phyloP scores from a whole-genome alignment of 2,113 vertebrate genomes.

The Bothrops jararaca region DNA sequence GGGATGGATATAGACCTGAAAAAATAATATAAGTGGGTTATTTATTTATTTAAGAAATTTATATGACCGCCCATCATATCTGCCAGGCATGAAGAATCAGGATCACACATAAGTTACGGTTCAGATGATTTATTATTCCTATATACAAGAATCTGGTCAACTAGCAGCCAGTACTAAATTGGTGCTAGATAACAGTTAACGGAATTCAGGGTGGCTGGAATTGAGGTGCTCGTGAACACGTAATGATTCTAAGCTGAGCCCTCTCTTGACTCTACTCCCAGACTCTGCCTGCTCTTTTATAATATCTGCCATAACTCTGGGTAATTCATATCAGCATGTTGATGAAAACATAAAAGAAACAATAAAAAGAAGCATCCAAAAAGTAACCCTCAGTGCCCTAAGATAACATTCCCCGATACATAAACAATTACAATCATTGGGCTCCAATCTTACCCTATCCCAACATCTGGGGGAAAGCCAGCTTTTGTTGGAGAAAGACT shows the following conservation, averaged over 20 bases:
- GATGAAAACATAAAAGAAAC: background rate
- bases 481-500: background rate
- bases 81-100: background rate
- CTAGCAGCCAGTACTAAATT: background rate
- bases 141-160: background rate
- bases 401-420: background rate
- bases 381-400: background rate
- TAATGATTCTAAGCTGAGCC: background rate
- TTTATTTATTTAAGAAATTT: background rate
- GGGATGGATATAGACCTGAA: background rate
- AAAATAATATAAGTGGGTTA: background rate
- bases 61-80: background rate
- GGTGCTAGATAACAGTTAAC: background rate
- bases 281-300: background rate
- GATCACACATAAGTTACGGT: background rate
- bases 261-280: background rate
- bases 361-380: background rate
- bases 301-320: background rate
- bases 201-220: background rate
- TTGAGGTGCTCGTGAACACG: background rate
- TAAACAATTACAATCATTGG: background rate
- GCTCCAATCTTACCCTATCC: background rate
- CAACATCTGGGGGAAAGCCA: background rate
- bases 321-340: background rate
- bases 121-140: background rate